Evolutionary conservation across 2,888 invertebrate genomes (phyloP), one percentile per base, ranked within the genome.

Genomic region (Dryocosmus kuriphilus): DNA sequence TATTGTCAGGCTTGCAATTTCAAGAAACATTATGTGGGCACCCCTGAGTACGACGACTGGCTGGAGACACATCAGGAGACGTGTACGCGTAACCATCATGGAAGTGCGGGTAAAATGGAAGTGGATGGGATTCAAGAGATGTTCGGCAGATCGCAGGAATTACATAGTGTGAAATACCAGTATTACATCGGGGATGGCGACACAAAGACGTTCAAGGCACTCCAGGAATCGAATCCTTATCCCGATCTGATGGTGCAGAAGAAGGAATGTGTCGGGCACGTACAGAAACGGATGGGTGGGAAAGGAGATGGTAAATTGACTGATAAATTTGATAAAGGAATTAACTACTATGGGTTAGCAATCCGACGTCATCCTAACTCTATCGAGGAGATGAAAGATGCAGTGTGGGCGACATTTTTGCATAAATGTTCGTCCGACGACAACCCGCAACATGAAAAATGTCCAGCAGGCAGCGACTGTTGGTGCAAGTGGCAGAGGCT

Each of bases 371-470:
- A 85, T 62, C 19, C 74, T 8, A 60, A 81, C 63, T 78, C 73
- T 57, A 71, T 82, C 16, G 61, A 81, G 73, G 81, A 81, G 24
- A 85, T 84, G 84, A 81, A 80, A 75, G 79, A 81, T 74, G 86
- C 79, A 8, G 78, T 88, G 60, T 87, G 85, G 86, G 85, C 86
- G 5, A 81, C 80, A 19, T 82, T 73, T 73, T 74, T 79, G 73
- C 85, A 85, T 75, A 81, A 77, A 61, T 65, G 78, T 57, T 85
- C 84, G 8, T 81, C 84, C 19, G 80, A 85, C 57, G 76, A 75
- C 30, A 61, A 79, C 19, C 77, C 77, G 38, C 67, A 63, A 67
- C 81, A 80, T 73, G 74, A 76, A 22, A 74, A 79, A 55, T 79
- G 74, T 30, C 76, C 79, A 75, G 8, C 77, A 22, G 77, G 79